phyloP scores from a whole-genome alignment of 1,140 invertebrate species.

The Chelonus insularis region DNA sequence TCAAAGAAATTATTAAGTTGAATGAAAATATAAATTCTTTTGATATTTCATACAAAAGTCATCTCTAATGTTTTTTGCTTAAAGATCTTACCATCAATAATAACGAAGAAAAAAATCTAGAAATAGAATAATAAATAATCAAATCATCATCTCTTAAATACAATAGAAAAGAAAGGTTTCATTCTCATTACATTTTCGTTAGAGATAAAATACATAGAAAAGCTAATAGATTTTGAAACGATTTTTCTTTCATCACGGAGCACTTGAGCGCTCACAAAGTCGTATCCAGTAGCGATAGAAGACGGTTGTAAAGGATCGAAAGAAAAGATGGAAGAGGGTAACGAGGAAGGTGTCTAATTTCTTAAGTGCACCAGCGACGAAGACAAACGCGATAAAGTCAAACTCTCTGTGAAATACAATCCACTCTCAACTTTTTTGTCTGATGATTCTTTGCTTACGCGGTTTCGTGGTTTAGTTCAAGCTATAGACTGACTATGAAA shows the following conservation, averaged over 20 bases:
- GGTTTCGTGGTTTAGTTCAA: not conserved
- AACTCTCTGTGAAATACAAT: constrained; percentile 8
- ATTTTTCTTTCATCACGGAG: constrained; percentile 26
- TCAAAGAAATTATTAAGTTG: no score
- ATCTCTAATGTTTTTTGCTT: no score
- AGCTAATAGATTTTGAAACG: constrained; percentile 24
- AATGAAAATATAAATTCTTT: no score
- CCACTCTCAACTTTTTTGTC: not conserved
- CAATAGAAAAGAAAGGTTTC: constrained; percentile 11
- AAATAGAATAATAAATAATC: no score
- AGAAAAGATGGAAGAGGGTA: not conserved
- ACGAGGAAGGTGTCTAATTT: constrained; percentile 25
- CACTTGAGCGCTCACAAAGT: not conserved
- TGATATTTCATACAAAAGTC: no score
- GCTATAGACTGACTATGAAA: no score
- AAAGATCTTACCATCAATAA: no score
- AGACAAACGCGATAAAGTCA: constrained; percentile 19
- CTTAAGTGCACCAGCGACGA: constrained; percentile 20
- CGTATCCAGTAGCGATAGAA: not conserved
- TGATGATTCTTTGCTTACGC: not conserved
- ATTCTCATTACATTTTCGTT: constrained; percentile 17
- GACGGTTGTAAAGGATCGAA: not conserved
- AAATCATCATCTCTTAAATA: no score
- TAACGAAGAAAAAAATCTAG: no score
- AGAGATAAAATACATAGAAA: constrained; percentile 23